These are phyloP conservation scores for Camponotus vicinus DNA, from an alignment of 1,140 invertebrate species.

Conservation along the genomic window DNA sequence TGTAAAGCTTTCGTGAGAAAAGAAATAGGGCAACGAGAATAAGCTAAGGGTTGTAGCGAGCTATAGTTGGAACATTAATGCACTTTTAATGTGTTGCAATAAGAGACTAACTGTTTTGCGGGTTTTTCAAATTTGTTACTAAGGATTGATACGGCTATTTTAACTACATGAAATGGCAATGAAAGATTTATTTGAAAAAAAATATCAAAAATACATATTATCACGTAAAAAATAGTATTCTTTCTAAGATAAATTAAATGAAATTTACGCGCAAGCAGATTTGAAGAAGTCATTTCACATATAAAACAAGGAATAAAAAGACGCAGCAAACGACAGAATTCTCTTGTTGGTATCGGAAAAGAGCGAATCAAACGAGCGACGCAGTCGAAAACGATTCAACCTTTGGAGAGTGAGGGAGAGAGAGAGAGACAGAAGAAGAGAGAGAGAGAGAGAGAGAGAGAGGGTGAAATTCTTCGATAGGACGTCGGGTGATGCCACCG, in stretches of 20 bases:
- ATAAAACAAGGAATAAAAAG: slow-evolving; percentile 6
- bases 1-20: slow-evolving; percentile 71
- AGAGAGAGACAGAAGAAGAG: too few species aligned
- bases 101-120: slow-evolving; percentile 45
- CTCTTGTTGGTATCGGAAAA: slow-evolving; percentile 46
- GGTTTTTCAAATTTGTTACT: neutral
- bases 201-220: neutral
- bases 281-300: slow-evolving; percentile 5
- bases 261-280: neutral
- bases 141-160: neutral
- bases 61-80: slow-evolving; percentile 65
- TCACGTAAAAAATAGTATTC: neutral
- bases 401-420: neutral
- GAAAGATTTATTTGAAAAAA: neutral
- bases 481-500: slow-evolving; percentile 66
- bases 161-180: neutral
- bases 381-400: slow-evolving; percentile 66
- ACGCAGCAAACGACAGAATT: neutral
- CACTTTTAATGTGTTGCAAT: slow-evolving; percentile 54
- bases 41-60: slow-evolving; percentile 41
- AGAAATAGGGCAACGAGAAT: slow-evolving; percentile 41
- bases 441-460: neutral
- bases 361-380: slow-evolving; percentile 31
- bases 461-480: slow-evolving; percentile 77
- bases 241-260: neutral